These are phyloP conservation scores for Pterostichus niger DNA, from an alignment of 2,888 invertebrate species.

Conservation along the genomic window DNA sequence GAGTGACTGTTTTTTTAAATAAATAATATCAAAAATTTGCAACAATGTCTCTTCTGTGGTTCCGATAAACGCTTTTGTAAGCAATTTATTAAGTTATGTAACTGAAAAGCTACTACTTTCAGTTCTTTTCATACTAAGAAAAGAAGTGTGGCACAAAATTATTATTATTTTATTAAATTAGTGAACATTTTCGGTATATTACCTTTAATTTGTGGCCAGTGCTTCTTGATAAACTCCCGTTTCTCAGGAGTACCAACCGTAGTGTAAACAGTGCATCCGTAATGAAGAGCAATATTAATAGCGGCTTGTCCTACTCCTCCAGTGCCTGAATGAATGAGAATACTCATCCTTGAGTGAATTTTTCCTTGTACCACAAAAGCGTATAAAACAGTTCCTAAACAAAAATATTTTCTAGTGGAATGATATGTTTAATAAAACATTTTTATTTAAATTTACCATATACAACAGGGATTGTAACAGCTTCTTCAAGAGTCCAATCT, in stretches of 20 bases:
- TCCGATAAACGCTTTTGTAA: no score
- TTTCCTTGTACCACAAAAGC: conserved; percentile 76
- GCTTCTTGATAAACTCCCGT: conserved; percentile 81
- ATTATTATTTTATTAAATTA: background rate
- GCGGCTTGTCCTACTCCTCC: conserved; percentile 90
- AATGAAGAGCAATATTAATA: conserved; percentile 84
- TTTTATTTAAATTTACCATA: conserved; percentile 77
- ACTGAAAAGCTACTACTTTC: no score
- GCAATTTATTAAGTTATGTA: no score
- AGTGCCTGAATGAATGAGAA: conserved; percentile 81
- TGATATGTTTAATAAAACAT: conserved; percentile 73
- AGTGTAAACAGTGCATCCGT: conserved; percentile 84
- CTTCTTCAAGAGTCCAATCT: conserved; percentile 86
- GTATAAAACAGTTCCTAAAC: conserved; percentile 74
- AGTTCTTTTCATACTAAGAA: no score
- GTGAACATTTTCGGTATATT: background rate
- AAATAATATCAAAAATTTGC: no score
- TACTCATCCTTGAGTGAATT: conserved; percentile 74
- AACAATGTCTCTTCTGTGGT: no score
- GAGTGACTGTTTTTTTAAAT: no score
- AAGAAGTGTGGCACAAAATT: no score
- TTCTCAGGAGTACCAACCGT: conserved; percentile 86
- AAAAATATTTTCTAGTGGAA: background rate
- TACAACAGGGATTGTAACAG: conserved; percentile 87
- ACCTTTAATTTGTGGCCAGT: conserved; percentile 76